Evolutionary conservation across 2,113 vertebrate genomes (phyloP), one percentile per base, ranked within the genome.

Genomic region (Elachura formosa): DNA sequence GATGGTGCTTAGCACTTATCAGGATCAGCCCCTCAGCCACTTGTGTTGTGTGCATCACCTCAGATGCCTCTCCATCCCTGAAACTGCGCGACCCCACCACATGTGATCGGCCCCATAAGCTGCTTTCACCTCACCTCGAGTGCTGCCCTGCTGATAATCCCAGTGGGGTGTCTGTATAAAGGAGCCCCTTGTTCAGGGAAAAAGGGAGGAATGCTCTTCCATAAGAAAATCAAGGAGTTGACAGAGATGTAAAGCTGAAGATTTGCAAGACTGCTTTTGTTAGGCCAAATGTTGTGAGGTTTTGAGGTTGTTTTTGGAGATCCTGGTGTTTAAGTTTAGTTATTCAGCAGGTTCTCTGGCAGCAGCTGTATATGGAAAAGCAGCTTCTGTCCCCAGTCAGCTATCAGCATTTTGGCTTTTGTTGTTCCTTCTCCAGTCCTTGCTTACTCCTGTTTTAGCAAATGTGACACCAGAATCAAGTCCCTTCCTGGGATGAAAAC

Each of bases 61-160:
- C 82, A 55, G 63, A 63, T 88, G 90, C 90, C 93, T 95, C 45
- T 41, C 22, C 2, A 33, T 34, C 87, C 93, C 80, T 54, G 73
- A 24, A 84, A 54, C 78, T 23, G 25, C 34, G 9, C 48, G 58
- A 78, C 0, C 72, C 82, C 91, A 80, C 75, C 56, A 19, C 82
- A 59, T 86, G 82, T 80, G 79, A 88, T 86, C 72, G 90, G 85
- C 79, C 61, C 91, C 25, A 11, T 96, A 96, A 96, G 82, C 91
- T 84, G 92, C 95, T 96, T 95, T 88, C 61, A 49, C 36, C 93
- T 86, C 92, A 95, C 92, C 96, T 93, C 87, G 5, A 59, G 66
- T 33, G 84, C 83, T 86, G 34, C 73, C 48, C 24, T 25, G 74
- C 87, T 31, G 13, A 26, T 94, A 95, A 97, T 95, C 95, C 82